Percentiles rank a stretch among this genome's conserved stretches.
phyloP scores from a whole-genome alignment of 2,113 vertebrate species.

The Aldabrachelys gigantea region DNA sequence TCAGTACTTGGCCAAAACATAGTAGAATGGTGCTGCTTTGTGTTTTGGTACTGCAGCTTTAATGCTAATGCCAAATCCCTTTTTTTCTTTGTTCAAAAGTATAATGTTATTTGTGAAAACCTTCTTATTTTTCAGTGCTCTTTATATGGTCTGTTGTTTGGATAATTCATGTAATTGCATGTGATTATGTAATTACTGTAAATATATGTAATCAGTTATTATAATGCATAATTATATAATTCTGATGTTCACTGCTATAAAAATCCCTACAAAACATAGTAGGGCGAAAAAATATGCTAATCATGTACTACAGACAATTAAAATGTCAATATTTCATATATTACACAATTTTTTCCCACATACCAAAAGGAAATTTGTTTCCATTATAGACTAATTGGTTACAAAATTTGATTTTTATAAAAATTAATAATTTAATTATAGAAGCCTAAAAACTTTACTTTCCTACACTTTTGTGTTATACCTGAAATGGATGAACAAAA shows the following conservation, averaged over 20 bases:
- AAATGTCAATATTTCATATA: background rate
- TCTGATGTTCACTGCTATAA: constrained; percentile 60
- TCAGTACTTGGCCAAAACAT: background rate
- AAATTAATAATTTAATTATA: constrained; percentile 55
- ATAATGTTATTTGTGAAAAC: background rate
- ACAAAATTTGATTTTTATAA: background rate
- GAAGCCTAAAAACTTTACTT: constrained; percentile 46
- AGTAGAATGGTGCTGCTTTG: background rate
- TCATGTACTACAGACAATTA: background rate
- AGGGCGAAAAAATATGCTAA: constrained; percentile 36
- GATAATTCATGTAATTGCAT: constrained; percentile 75
- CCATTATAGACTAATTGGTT: constrained; percentile 65
- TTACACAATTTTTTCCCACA: background rate
- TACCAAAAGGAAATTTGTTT: constrained; percentile 54
- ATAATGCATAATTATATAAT: constrained; percentile 72
- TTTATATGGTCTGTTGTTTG: constrained; percentile 63
- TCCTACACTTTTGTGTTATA: constrained; percentile 21
- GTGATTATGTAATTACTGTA: constrained; percentile 73
- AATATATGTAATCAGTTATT: constrained; percentile 70
- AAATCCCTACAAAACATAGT: constrained; percentile 46
- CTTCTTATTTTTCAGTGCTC: constrained; percentile 56
- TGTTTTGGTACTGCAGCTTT: background rate
- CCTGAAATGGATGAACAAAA: constrained; percentile 48
- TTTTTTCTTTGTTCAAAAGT: background rate
- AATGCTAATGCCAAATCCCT: constrained; percentile 10